Conservation (phyloP, 2,113 vertebrate species). For the Hippoglossus stenolepis region DNA sequence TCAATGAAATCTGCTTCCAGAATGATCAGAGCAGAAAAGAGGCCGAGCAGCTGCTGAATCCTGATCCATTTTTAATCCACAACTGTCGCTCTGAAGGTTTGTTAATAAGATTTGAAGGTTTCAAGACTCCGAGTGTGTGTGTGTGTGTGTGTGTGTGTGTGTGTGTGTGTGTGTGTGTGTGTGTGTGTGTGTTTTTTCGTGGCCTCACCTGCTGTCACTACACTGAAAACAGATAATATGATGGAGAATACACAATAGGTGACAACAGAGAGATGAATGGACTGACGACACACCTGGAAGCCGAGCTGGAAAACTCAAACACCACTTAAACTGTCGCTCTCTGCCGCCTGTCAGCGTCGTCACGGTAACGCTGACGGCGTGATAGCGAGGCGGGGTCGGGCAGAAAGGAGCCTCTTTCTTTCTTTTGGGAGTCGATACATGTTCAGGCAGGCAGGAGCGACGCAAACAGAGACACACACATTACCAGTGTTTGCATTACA, state of each 20-base stretch:
- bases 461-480: constrained; percentile 27
- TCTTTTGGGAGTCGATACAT: constrained; percentile 14
- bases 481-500: constrained; percentile 52
- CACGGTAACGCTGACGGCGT: constrained; percentile 14
- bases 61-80: constrained; percentile 43
- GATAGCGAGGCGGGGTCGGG: background rate
- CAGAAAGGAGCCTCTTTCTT: background rate
- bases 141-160: background rate
- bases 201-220: background rate
- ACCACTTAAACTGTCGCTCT: constrained; percentile 42
- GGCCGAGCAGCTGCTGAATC: constrained; percentile 24
- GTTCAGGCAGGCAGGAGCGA: constrained; percentile 43
- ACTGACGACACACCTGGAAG: constrained; percentile 44
- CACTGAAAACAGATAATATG: constrained; percentile 24
- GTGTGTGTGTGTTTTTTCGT: background rate
- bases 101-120: constrained; percentile 37
- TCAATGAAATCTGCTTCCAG: constrained; percentile 2
- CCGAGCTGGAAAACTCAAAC: constrained; percentile 15
- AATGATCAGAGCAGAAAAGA: constrained; percentile 2
- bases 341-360: constrained; percentile 2
- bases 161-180: background rate
- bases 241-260: constrained; percentile 14
- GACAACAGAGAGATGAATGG: constrained; percentile 19
- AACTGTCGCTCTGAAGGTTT: constrained; percentile 6
- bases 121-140: background rate